A percentile compares a stretch with the other conserved stretches of the same genome.
Conservation (phyloP, 2,888 invertebrate species). For the Anagyrus pseudococci region DNA sequence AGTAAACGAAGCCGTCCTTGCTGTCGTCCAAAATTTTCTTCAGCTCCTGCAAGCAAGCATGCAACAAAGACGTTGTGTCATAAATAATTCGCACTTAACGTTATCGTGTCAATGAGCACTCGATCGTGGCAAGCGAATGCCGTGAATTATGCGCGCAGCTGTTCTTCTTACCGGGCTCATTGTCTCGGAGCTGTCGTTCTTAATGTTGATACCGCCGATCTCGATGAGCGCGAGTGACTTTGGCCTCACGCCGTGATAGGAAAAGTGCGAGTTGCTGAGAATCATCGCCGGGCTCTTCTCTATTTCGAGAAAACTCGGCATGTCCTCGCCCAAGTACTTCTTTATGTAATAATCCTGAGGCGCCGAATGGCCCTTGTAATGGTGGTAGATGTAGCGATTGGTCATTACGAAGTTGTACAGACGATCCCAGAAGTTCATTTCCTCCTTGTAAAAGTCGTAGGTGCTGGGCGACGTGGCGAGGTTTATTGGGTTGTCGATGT, state of each 20-base stretch:
- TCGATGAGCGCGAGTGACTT: conserved; percentile 64
- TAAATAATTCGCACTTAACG: neutral
- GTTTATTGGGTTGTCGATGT: conserved; percentile 42
- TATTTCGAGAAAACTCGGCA: conserved; percentile 41
- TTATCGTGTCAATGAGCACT: neutral
- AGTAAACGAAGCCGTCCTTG: conserved; percentile 50
- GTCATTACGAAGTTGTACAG: conserved; percentile 23
- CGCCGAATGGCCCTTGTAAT: conserved; percentile 34
- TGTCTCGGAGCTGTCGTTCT: conserved; percentile 41
- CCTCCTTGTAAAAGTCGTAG: neutral
- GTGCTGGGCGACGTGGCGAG: conserved; percentile 40
- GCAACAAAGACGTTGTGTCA: neutral
- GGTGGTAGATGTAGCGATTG: conserved; percentile 18
- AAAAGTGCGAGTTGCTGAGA: conserved; percentile 66
- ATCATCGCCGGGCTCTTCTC: conserved; percentile 53
- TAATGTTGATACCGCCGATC: conserved; percentile 65
- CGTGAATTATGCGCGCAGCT: neutral
- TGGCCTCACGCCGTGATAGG: conserved; percentile 64
- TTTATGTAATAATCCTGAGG: conserved; percentile 41
- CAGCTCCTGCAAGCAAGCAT: conserved; percentile 44
- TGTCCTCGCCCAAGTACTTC: conserved; percentile 44
- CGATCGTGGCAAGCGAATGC: neutral
- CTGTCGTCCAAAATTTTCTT: conserved; percentile 52
- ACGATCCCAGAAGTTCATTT: conserved; percentile 34
- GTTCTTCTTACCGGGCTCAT: conserved; percentile 14